Evolutionary conservation across 2,797 vertebrate genomes (phyloP).

Genomic region (Synaphobranchus kaupii): DNA sequence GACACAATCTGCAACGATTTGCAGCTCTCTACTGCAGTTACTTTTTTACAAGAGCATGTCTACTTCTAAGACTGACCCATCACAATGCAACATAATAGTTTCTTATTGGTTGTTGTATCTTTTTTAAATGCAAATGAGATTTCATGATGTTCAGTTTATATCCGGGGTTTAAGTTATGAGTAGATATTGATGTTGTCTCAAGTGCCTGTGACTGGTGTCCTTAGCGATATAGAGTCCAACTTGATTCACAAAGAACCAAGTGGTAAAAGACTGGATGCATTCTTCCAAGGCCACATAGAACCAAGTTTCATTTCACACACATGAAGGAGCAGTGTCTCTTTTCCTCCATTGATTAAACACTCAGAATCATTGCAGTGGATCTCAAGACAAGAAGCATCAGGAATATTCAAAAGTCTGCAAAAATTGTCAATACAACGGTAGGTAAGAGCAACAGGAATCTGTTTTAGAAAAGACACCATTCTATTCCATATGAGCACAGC

Average conservation of each 20-base stretch:
- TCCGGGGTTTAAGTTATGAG: neutral
- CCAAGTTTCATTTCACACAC: neutral
- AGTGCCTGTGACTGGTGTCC: neutral
- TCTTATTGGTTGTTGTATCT: neutral
- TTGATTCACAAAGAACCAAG: neutral
- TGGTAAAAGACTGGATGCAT: neutral
- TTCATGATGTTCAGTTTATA: neutral
- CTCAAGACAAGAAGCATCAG: constrained; percentile 2
- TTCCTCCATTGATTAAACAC: neutral
- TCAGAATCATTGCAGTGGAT: neutral
- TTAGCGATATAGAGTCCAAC: neutral
- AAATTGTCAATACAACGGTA: neutral
- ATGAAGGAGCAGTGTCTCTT: neutral
- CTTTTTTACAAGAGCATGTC: constrained; percentile 15
- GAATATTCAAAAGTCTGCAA: neutral
- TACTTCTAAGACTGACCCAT: constrained; percentile 15
- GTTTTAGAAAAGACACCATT: neutral
- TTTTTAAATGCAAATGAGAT: constrained; percentile 10
- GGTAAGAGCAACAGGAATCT: neutral
- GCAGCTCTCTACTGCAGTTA: neutral
- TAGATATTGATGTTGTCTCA: neutral
- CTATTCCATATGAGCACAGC: neutral
- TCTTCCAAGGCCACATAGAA: neutral
- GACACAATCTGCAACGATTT: neutral
- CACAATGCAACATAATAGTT: constrained; percentile 3